Evolutionary conservation across 2,797 vertebrate genomes (phyloP).

Genomic region (Ceryle rudis): DNA sequence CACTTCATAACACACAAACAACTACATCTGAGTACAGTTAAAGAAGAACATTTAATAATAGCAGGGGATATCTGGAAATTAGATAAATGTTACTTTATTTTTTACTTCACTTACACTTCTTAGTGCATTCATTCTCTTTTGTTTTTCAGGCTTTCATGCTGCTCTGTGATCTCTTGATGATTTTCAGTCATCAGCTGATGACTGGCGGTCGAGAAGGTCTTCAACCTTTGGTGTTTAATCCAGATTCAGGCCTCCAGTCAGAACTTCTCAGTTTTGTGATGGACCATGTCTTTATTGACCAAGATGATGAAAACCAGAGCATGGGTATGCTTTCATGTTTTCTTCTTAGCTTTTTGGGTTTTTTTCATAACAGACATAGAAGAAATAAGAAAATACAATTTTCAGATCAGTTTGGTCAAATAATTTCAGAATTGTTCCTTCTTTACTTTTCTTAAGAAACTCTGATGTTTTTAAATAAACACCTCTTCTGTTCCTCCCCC

Average conservation of each 20-base stretch:
- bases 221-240: slow-evolving; percentile 96
- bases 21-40: not conserved
- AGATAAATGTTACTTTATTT: not conserved
- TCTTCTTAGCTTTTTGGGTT: not conserved
- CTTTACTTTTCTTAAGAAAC: not conserved
- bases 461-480: not conserved
- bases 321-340: slow-evolving; percentile 86
- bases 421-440: not conserved
- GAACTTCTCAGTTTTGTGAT: slow-evolving; percentile 97
- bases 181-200: slow-evolving; percentile 97
- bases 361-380: not conserved
- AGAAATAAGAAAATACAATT: not conserved
- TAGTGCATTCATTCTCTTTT: slow-evolving; percentile 23
- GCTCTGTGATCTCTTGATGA: slow-evolving; percentile 98
- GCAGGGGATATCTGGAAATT: not conserved
- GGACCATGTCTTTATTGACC: slow-evolving; percentile 99
- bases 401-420: not conserved
- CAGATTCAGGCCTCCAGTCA: slow-evolving; percentile 93
- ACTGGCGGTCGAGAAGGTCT: slow-evolving; percentile 93
- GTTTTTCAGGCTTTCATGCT: slow-evolving; percentile 94
- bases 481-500: not conserved
- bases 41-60: not conserved
- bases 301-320: slow-evolving; percentile 99
- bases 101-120: not conserved
- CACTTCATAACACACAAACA: not conserved